Conservation (phyloP, 1,140 invertebrate genomes). For the Mactra quadrangularis region DNA sequence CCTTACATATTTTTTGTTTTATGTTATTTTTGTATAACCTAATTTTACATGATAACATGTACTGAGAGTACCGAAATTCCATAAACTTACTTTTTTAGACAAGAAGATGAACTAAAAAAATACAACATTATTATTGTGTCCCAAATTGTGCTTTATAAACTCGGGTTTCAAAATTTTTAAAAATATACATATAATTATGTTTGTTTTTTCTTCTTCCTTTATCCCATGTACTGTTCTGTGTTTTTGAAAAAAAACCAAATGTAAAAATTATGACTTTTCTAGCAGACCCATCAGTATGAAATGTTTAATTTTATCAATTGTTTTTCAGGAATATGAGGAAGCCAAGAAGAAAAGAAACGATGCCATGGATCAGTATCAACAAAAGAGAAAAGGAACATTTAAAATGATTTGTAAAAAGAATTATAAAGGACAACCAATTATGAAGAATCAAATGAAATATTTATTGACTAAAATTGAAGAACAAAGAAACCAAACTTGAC, state of each 20-base stretch:
- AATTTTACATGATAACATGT: too few relatives aligned
- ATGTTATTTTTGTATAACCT: too few relatives aligned
- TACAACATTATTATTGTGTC: too few relatives aligned
- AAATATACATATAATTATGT: background rate
- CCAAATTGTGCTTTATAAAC: too few relatives aligned
- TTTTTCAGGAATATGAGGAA: constrained; percentile 85
- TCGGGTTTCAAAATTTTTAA: too few relatives aligned
- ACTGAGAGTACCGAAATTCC: background rate
- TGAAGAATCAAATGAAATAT: constrained; percentile 89
- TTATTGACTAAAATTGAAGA: constrained; percentile 90
- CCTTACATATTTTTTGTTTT: too few relatives aligned
- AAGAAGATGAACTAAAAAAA: background rate
- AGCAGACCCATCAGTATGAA: too few relatives aligned
- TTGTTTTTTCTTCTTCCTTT: background rate
- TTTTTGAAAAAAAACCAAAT: too few relatives aligned
- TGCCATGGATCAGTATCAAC: constrained; percentile 87
- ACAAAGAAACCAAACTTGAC: constrained; percentile 79
- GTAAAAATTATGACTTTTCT: too few relatives aligned
- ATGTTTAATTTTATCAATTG: too few relatives aligned
- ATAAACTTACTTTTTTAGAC: background rate
- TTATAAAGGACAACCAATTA: constrained; percentile 90
- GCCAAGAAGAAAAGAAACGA: constrained; percentile 85
- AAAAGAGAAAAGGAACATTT: constrained; percentile 87
- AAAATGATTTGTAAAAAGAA: constrained; percentile 89
- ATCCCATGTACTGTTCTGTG: background rate